phyloP scores from a whole-genome alignment of 1,140 invertebrate genomes.

The Nautilus pompilius region DNA sequence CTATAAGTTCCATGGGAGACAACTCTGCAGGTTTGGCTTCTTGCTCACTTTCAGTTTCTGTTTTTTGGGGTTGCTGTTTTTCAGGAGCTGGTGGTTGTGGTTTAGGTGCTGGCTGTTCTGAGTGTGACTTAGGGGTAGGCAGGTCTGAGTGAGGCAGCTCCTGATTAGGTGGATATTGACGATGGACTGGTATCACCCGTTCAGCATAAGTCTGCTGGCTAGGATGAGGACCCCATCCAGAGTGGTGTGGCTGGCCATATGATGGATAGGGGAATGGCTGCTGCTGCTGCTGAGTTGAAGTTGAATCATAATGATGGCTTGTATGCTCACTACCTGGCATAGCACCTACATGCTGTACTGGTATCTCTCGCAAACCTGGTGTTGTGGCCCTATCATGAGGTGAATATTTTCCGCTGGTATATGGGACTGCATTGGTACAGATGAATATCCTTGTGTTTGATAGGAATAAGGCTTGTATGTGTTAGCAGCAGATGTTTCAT shows the following conservation, averaged over 20 bases:
- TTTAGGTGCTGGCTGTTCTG: conserved; percentile 1
- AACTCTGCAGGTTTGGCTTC: conserved; percentile 58
- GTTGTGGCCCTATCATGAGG: conserved; percentile 2
- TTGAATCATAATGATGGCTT: conserved; percentile 3
- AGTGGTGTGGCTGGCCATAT: not conserved
- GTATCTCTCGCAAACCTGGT: conserved; percentile 25
- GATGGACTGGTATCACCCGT: conserved; percentile 24
- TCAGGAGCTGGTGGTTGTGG: not conserved
- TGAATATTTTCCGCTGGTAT: not conserved
- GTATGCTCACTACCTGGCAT: not conserved
- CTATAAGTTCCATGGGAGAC: conserved; percentile 71
- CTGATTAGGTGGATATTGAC: conserved; percentile 19
- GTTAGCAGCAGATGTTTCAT: conserved; percentile 11
- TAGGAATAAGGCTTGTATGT: no score
- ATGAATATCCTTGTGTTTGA: no score
- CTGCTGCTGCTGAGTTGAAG: conserved; percentile 13
- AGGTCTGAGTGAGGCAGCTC: conserved; percentile 3
- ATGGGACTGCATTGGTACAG: conserved; percentile 1
- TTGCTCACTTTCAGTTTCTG: conserved; percentile 2
- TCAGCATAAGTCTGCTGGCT: not conserved
- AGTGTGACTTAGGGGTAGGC: not conserved
- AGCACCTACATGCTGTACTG: conserved; percentile 22
- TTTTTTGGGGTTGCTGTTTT: conserved; percentile 7
- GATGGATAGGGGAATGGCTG: conserved; percentile 23
- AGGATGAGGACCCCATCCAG: not conserved